Evolutionary conservation across 2,113 vertebrate species (phyloP).

Genomic region (Myiopsitta monachus): DNA sequence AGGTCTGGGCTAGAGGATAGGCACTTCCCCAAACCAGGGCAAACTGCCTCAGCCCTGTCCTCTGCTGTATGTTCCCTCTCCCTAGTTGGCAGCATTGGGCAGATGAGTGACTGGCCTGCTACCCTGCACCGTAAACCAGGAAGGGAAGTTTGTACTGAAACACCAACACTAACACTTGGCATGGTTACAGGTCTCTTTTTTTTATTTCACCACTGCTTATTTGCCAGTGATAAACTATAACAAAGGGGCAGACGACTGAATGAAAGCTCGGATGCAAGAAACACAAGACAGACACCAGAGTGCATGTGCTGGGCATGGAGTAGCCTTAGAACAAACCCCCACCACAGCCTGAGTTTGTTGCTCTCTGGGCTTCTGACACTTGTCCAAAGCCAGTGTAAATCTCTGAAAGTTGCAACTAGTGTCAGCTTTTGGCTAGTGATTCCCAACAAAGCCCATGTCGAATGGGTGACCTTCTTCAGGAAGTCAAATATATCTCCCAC

Average conservation of each 20-base stretch:
- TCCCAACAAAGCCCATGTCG: background rate
- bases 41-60: background rate
- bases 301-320: accelerated
- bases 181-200: background rate
- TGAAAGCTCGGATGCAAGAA: accelerated
- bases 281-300: background rate
- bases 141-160: background rate
- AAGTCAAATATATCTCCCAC: background rate
- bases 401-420: background rate
- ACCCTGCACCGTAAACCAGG: background rate
- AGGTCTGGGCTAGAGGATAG: background rate
- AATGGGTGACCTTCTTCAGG: background rate
- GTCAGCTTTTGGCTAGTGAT: background rate
- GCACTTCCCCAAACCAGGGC: background rate
- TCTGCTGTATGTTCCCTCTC: accelerated
- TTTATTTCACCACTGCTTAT: background rate
- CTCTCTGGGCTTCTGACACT: background rate
- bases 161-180: background rate
- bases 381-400: background rate
- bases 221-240: background rate
- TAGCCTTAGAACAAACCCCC: background rate
- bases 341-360: background rate
- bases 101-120: background rate
- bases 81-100: background rate
- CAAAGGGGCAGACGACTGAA: background rate